These are phyloP conservation scores for Notolabrus celidotus DNA, from an alignment of 2,797 vertebrate species.

Conservation along the genomic window DNA sequence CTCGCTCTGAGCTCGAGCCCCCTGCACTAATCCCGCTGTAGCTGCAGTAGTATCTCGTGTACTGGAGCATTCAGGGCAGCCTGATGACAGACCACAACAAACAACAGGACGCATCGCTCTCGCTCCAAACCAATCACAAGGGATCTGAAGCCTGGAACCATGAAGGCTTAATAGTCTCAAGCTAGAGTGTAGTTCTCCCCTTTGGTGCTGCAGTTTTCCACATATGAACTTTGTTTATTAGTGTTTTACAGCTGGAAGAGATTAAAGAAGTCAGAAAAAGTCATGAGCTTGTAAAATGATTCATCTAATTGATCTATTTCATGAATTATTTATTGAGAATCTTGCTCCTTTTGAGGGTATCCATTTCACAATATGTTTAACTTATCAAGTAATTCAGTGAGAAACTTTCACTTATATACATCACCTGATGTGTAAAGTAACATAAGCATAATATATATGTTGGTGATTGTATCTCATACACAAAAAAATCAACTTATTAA, in stretches of 20 bases:
- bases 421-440: no score
- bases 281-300: no score
- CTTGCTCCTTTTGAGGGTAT: no score
- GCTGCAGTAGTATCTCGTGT: conserved; percentile 43
- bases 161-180: conserved; percentile 19
- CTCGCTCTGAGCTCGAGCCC: neutral
- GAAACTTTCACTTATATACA: no score
- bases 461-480: no score
- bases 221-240: conserved; percentile 9
- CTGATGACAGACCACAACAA: conserved; percentile 54
- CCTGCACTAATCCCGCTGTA: conserved; percentile 63
- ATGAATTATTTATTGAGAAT: no score
- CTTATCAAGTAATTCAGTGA: no score
- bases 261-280: neutral
- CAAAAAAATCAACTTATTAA: no score
- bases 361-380: no score
- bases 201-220: neutral
- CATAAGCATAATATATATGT: no score
- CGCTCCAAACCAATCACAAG: conserved; percentile 44
- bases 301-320: no score
- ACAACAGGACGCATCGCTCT: conserved; percentile 8
- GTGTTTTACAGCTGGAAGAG: neutral
- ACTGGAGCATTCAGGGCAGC: conserved; percentile 43
- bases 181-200: conserved; percentile 17
- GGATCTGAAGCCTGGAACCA: conserved; percentile 30